phyloP scores from a whole-genome alignment of 1,140 invertebrate species.

The Drosophila pectinifera region DNA sequence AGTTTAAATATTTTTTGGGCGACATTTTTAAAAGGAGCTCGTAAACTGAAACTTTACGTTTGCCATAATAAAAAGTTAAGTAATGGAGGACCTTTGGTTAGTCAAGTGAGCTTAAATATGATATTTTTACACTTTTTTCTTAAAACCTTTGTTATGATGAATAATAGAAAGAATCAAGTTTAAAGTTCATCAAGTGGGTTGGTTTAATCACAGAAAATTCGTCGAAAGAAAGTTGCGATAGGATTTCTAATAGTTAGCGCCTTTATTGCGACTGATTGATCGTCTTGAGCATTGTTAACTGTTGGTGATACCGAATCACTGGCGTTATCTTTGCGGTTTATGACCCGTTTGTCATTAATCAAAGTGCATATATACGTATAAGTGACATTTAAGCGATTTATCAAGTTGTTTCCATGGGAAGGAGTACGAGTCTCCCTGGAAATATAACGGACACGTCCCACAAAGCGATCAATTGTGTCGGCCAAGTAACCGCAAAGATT shows the following conservation, averaged over 20 bases:
- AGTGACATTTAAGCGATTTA: constrained; percentile 19
- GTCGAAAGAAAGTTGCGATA: neutral
- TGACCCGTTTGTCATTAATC: constrained; percentile 31
- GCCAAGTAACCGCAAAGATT: constrained; percentile 15
- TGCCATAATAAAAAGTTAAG: neutral
- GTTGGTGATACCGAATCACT: constrained; percentile 12
- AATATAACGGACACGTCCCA: neutral
- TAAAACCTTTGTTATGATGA: neutral
- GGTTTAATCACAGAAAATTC: neutral
- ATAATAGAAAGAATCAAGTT: neutral
- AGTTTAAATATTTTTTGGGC: neutral
- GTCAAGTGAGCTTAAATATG: neutral
- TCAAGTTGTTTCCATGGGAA: constrained; percentile 14
- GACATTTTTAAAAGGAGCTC: neutral
- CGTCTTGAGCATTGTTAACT: constrained; percentile 7
- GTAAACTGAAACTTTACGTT: neutral
- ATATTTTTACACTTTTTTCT: neutral
- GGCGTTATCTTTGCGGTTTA: constrained; percentile 37
- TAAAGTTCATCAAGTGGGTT: neutral
- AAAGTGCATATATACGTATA: constrained; percentile 5
- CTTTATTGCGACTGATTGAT: constrained; percentile 14
- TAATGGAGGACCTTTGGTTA: neutral
- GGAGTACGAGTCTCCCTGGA: neutral
- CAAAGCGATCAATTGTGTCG: constrained; percentile 8
- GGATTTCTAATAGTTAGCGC: neutral